Percentiles rank a stretch among this genome's conserved stretches.
Conservation (phyloP, 2,797 vertebrate genomes). For the Aulostomus chinensis region DNA sequence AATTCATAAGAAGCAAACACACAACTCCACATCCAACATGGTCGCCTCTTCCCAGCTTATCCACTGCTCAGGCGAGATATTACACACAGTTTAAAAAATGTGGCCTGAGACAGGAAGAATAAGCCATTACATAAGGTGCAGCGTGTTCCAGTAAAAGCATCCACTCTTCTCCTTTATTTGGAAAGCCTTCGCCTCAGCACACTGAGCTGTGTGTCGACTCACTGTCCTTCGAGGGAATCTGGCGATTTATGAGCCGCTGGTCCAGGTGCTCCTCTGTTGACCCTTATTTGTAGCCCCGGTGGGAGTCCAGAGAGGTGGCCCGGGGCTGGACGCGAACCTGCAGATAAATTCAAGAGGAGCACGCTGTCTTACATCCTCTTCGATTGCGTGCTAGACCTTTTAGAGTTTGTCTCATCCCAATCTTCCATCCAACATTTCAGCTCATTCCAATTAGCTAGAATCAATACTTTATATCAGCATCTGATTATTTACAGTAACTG, state of each 20-base stretch:
- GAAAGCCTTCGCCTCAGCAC: slow-evolving; percentile 49
- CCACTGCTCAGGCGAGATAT: too few relatives aligned
- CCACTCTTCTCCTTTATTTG: slow-evolving; percentile 65
- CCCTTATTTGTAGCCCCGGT: slow-evolving; percentile 54
- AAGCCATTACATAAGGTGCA: slow-evolving; percentile 65
- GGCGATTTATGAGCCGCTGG: slow-evolving; percentile 56
- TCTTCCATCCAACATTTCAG: too few relatives aligned
- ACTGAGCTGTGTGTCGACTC: slow-evolving; percentile 49
- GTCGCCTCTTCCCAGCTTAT: too few relatives aligned
- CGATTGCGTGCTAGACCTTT: neutral
- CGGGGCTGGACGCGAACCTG: slow-evolving; percentile 1
- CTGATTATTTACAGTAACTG: too few relatives aligned
- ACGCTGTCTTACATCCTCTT: neutral
- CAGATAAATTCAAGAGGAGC: slow-evolving; percentile 19
- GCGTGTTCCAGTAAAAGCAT: slow-evolving; percentile 66
- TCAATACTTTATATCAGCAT: too few relatives aligned
- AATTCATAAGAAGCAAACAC: too few relatives aligned
- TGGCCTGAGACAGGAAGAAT: slow-evolving; percentile 56
- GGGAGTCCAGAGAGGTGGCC: slow-evolving; percentile 33
- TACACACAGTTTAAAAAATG: slow-evolving; percentile 61
- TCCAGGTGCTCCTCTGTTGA: slow-evolving; percentile 61
- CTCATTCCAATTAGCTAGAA: too few relatives aligned
- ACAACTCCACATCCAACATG: too few relatives aligned
- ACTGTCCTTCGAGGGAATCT: slow-evolving; percentile 42
- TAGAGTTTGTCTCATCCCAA: too few relatives aligned